Conservation (phyloP, 2,797 vertebrate genomes). For the Hephaestus fuliginosus region DNA sequence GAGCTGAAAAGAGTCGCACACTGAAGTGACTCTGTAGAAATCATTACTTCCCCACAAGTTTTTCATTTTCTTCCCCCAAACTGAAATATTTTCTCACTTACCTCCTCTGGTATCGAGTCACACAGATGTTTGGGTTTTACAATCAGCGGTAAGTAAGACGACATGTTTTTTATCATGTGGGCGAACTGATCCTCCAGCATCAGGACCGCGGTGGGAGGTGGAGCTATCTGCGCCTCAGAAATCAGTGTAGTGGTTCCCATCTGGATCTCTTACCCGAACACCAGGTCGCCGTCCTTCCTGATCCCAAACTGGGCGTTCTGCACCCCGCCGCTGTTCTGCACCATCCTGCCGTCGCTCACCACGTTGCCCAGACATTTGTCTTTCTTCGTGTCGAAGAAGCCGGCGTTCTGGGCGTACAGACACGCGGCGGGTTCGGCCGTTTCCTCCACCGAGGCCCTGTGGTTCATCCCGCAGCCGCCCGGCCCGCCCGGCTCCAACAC, state of each 20-base stretch:
- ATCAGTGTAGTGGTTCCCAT: background rate
- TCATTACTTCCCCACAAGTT: too few species aligned
- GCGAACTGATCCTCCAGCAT: background rate
- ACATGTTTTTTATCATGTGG: background rate
- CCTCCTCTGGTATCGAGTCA: too few species aligned
- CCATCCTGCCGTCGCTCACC: constrained; percentile 88
- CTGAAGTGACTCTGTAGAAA: too few species aligned
- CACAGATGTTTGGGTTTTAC: background rate
- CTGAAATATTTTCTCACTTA: background rate
- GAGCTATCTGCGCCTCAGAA: background rate
- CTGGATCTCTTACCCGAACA: constrained; percentile 91
- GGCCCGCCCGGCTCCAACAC: constrained; percentile 90
- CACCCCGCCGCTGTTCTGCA: constrained; percentile 87
- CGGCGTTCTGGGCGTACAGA: constrained; percentile 92
- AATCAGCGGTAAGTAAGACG: background rate
- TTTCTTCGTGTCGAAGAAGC: constrained; percentile 85
- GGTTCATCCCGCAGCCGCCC: constrained; percentile 84
- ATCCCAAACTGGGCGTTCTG: constrained; percentile 98
- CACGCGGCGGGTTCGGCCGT: constrained; percentile 85
- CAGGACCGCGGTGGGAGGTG: background rate
- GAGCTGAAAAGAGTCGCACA: background rate
- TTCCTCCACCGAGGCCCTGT: constrained; percentile 82
- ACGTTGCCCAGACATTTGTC: constrained; percentile 90
- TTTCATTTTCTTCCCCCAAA: too few species aligned
- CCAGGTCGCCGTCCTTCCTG: constrained; percentile 91